A percentile compares a stretch with the other conserved stretches of the same genome.
phyloP scores from a whole-genome alignment of 1,140 invertebrate species.

The Chelonus insularis region DNA sequence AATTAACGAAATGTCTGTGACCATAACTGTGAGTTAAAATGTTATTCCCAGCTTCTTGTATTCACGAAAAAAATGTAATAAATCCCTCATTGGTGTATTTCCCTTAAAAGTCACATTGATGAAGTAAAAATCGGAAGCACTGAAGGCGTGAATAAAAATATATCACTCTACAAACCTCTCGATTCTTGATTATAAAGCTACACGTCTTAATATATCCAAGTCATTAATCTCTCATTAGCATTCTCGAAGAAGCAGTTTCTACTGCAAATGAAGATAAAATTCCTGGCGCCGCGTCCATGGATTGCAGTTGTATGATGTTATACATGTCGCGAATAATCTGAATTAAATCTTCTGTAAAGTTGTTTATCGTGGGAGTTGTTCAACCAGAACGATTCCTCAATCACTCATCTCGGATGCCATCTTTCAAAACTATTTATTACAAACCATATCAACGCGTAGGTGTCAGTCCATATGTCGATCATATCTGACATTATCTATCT shows the following conservation, averaged over 20 bases:
- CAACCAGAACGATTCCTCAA: slow-evolving; percentile 1
- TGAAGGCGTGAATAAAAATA: slow-evolving; percentile 1
- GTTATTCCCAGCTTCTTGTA: too few relatives aligned
- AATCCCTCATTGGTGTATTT: neutral
- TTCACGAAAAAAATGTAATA: neutral
- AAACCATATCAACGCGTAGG: slow-evolving; percentile 6
- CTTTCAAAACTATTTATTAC: slow-evolving; percentile 14
- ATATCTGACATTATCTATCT: neutral
- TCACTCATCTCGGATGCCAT: slow-evolving; percentile 9
- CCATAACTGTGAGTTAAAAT: too few relatives aligned
- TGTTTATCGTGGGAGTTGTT: slow-evolving; percentile 15
- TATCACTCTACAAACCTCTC: neutral
- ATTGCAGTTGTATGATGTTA: neutral
- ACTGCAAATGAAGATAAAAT: neutral
- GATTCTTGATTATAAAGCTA: slow-evolving; percentile 1
- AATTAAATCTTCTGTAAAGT: neutral
- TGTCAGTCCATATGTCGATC: slow-evolving; percentile 2
- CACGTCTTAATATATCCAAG: neutral
- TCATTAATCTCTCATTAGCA: slow-evolving; percentile 20
- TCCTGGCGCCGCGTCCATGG: neutral
- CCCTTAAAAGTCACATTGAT: neutral
- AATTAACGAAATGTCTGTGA: too few relatives aligned
- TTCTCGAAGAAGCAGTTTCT: slow-evolving; percentile 14
- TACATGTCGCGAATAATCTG: neutral
- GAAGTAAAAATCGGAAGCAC: neutral